These are phyloP conservation scores for Drosophila recens DNA, from an alignment of 2,888 invertebrate species.

Conservation along the genomic window DNA sequence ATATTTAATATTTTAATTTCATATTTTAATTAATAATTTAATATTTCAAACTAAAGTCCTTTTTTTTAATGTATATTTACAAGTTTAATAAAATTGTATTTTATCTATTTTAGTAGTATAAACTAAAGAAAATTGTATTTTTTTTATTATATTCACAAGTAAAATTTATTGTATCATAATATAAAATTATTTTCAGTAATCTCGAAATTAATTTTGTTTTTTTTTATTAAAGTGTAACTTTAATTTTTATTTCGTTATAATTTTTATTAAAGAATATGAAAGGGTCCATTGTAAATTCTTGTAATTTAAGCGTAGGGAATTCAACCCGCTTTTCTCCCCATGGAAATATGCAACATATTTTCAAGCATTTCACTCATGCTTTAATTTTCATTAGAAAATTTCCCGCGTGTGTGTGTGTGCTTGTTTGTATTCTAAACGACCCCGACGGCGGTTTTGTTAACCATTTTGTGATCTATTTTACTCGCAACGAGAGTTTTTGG, in stretches of 20 bases:
- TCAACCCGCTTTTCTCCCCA: background rate
- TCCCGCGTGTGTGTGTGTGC: constrained; percentile 21
- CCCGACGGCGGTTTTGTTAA: constrained; percentile 65
- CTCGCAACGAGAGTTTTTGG: constrained; percentile 66
- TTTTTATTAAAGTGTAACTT: background rate
- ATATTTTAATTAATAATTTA: no score
- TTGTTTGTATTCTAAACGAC: constrained; percentile 53
- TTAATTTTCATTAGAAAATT: constrained; percentile 71
- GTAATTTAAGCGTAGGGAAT: background rate
- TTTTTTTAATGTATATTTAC: background rate
- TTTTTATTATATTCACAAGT: background rate
- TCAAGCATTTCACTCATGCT: constrained; percentile 34
- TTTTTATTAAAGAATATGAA: background rate
- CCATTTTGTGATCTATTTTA: constrained; percentile 79
- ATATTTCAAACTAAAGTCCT: no score
- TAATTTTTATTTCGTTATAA: background rate
- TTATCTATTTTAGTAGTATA: no score
- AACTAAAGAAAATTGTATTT: no score
- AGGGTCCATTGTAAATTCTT: background rate
- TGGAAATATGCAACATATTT: constrained; percentile 12
- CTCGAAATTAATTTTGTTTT: background rate
- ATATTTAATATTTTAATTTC: no score
- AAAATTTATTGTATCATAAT: background rate
- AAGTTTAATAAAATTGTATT: no score
- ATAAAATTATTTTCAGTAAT: no score